Conservation (phyloP, 2,113 vertebrate genomes). For the Gracilinanus agilis region DNA sequence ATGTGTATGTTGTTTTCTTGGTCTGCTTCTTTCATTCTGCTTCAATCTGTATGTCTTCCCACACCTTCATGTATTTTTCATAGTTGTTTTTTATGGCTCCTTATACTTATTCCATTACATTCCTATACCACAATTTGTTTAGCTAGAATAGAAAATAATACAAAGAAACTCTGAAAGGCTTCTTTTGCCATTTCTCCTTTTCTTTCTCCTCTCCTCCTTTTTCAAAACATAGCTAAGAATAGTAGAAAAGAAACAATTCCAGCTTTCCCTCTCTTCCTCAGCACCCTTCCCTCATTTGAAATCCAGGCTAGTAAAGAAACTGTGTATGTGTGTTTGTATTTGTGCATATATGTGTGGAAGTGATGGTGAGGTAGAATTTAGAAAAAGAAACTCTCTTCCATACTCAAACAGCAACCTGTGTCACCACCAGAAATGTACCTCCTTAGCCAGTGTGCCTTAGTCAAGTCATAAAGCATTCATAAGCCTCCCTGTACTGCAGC, state of each 20-base stretch:
- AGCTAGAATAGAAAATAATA: background rate
- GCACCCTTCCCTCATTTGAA: background rate
- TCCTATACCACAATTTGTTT: background rate
- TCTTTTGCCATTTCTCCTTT: background rate
- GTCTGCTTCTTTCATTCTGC: background rate
- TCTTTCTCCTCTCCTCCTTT: background rate
- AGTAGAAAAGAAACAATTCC: background rate
- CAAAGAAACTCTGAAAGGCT: background rate
- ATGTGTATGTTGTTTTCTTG: background rate
- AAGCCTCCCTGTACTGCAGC: slow-evolving; percentile 49
- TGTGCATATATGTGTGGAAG: background rate
- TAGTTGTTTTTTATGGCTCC: background rate
- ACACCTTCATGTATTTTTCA: background rate
- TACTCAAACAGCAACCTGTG: slow-evolving; percentile 60
- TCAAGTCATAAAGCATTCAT: slow-evolving; percentile 32
- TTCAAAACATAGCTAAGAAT: background rate
- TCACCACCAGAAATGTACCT: slow-evolving; percentile 17
- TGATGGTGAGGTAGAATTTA: slow-evolving; percentile 37
- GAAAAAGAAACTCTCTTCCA: slow-evolving; percentile 54
- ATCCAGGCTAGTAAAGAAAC: slow-evolving; percentile 29
- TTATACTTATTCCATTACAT: background rate
- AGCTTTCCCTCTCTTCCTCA: background rate
- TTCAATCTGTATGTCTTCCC: background rate
- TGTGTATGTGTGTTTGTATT: background rate
- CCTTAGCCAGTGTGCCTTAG: slow-evolving; percentile 57